phyloP scores from a whole-genome alignment of 1,140 invertebrate genomes.

The Bombus breviceps region DNA sequence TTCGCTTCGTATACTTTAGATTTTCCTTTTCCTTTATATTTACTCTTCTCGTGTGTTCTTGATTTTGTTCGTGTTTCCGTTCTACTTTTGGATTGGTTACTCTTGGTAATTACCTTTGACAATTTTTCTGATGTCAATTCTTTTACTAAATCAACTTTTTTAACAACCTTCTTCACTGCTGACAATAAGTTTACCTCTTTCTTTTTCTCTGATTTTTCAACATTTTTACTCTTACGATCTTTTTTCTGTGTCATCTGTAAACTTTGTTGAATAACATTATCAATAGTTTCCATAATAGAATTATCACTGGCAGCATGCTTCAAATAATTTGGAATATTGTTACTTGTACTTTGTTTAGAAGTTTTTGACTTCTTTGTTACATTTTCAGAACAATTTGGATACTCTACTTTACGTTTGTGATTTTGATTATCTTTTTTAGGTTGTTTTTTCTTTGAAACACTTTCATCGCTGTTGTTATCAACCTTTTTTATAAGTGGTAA shows the following conservation, averaged over 20 bases:
- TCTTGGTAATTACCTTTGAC: conserved; percentile 78
- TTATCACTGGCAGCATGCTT: conserved; percentile 76
- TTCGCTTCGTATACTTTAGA: conserved; percentile 63
- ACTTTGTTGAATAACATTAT: conserved; percentile 78
- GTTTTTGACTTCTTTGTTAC: conserved; percentile 70
- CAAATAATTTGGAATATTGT: conserved; percentile 51
- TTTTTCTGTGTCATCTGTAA: conserved; percentile 79
- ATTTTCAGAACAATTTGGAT: conserved; percentile 48
- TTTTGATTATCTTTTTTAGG: conserved; percentile 63
- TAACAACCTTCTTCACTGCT: conserved; percentile 83
- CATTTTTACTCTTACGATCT: conserved; percentile 67
- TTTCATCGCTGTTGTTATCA: conserved; percentile 41
- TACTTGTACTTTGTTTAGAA: conserved; percentile 55
- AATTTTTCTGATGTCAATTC: conserved; percentile 78
- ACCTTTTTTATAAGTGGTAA: conserved; percentile 43
- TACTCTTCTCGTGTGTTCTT: conserved; percentile 71
- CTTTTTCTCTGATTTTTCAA: conserved; percentile 56
- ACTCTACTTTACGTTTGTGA: conserved; percentile 67
- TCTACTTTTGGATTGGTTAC: conserved; percentile 60
- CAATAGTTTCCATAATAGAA: conserved; percentile 80
- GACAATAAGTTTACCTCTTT: conserved; percentile 70
- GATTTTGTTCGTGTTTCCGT: conserved; percentile 66
- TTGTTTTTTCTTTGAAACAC: conserved; percentile 71
- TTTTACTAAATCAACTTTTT: conserved; percentile 81
- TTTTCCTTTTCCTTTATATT: conserved; percentile 76